Evolutionary conservation across 2,888 invertebrate species (phyloP).

Genomic region (Scaptomyza caliginosa): DNA sequence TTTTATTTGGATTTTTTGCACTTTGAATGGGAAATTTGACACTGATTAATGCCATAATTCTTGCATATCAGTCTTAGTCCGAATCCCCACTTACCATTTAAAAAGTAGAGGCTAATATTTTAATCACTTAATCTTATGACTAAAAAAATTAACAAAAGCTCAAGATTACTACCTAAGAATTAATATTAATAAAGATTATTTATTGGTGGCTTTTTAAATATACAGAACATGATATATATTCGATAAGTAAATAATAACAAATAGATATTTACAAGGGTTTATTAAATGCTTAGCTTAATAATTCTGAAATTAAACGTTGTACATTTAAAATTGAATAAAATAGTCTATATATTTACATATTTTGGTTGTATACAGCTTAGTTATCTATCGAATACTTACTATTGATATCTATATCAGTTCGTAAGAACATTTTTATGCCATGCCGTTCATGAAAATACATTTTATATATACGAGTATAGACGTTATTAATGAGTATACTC

Average conservation of each 20-base stretch:
- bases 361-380: not conserved
- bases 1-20: constrained; percentile 3
- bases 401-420: not conserved
- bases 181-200: constrained; percentile 4
- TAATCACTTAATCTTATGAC: constrained; percentile 15
- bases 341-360: not conserved
- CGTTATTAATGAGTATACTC: not conserved
- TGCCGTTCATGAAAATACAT: constrained; percentile 8
- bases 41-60: constrained; percentile 47
- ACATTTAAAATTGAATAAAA: too few relatives aligned
- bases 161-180: constrained; percentile 8
- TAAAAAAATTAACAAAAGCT: constrained; percentile 9
- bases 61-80: constrained; percentile 8
- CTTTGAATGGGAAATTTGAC: constrained; percentile 32
- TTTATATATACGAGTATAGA: not conserved
- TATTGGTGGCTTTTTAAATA: not conserved
- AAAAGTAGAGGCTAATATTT: not conserved
- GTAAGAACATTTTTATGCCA: not conserved
- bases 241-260: not conserved
- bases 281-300: not conserved
- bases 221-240: not conserved
- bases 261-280: not conserved
- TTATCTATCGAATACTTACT: constrained; percentile 4
- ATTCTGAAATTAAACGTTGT: not conserved
- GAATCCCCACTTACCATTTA: not conserved